A percentile compares a stretch with the other conserved stretches of the same genome.
Evolutionary conservation across 2,113 vertebrate species (phyloP).

Genomic region (Cnemophilus loriae): DNA sequence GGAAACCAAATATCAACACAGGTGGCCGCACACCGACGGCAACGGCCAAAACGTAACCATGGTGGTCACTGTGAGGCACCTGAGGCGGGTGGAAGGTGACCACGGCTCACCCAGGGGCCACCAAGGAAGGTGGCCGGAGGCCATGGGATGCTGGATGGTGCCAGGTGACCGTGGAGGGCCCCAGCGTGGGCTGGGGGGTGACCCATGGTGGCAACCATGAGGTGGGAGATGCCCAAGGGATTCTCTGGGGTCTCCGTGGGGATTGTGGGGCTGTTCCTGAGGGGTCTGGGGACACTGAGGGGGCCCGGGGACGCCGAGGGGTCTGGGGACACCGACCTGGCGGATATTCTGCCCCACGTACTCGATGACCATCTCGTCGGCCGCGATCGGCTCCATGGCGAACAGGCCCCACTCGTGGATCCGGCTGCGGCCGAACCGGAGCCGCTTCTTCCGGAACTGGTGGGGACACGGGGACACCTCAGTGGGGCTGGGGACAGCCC

Average conservation of each 20-base stretch:
- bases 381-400: conserved; percentile 93
- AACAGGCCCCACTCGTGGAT: conserved; percentile 97
- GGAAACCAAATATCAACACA: neutral
- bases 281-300: neutral
- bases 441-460: conserved; percentile 93
- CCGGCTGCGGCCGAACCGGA: conserved; percentile 88
- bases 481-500: too few relatives aligned
- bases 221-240: neutral
- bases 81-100: too few relatives aligned
- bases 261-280: too few relatives aligned
- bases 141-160: too few relatives aligned
- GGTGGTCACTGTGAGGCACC: neutral
- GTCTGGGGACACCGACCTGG: conserved; percentile 73
- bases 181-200: neutral
- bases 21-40: too few relatives aligned
- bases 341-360: conserved; percentile 95
- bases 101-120: neutral
- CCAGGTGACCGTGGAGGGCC: neutral
- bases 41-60: neutral
- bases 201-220: neutral
- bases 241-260: neutral
- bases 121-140: neutral
- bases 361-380: conserved; percentile 96
- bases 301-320: neutral
- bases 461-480: neutral